phyloP scores from a whole-genome alignment of 2,797 vertebrate species.

The Pseudomugil gertrudae region DNA sequence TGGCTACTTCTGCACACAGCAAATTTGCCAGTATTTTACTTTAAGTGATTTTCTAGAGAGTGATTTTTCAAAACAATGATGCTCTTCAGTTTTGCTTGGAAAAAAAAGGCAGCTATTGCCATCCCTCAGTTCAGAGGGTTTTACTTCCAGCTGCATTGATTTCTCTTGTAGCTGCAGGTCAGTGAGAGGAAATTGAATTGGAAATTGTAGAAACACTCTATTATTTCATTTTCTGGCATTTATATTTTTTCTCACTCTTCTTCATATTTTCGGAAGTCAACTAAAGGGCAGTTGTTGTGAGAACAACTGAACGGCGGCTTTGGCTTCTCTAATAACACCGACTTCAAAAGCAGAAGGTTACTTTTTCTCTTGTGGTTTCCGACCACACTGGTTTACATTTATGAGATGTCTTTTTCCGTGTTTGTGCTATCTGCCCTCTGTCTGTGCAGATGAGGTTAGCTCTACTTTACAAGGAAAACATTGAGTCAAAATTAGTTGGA shows the following conservation, averaged over 20 bases:
- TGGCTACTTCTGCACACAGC: conserved; percentile 24
- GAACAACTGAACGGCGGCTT: conserved; percentile 72
- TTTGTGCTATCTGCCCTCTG: conserved; percentile 34
- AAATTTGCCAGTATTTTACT: conserved; percentile 43
- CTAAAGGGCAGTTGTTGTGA: conserved; percentile 69
- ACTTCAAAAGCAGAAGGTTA: conserved; percentile 77
- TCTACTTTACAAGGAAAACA: conserved; percentile 55
- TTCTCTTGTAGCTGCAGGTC: conserved; percentile 80
- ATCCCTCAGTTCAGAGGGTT: conserved; percentile 61
- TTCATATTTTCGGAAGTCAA: conserved; percentile 61
- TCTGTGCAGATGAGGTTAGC: conserved; percentile 48
- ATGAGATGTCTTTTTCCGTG: conserved; percentile 55
- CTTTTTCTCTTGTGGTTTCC: conserved; percentile 72
- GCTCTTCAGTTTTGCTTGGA: conserved; percentile 36
- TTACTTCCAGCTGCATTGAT: conserved; percentile 77
- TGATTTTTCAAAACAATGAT: conserved; percentile 58
- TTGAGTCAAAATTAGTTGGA: conserved; percentile 63
- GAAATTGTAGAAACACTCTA: conserved; percentile 78
- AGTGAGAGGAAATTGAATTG: conserved; percentile 81
- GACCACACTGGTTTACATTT: conserved; percentile 72
- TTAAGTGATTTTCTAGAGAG: conserved; percentile 46
- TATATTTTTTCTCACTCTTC: conserved; percentile 34
- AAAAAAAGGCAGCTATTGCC: conserved; percentile 55
- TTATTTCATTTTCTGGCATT: conserved; percentile 78
- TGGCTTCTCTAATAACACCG: conserved; percentile 68